phyloP scores from a whole-genome alignment of 1,140 invertebrate species.

The Lepidurus arcticus region DNA sequence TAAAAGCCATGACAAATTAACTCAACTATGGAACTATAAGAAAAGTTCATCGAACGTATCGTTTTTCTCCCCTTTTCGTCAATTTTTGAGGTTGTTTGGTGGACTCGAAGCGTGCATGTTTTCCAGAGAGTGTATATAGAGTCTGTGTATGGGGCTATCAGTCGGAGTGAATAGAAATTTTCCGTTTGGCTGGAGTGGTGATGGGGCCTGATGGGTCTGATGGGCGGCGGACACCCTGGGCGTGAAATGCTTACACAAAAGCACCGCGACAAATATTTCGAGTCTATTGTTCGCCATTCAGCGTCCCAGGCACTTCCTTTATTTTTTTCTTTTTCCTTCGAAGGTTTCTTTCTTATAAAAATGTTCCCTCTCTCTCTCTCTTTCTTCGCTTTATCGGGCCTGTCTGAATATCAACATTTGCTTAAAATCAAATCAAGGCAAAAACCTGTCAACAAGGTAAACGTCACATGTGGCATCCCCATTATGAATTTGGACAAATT shows the following conservation, averaged over 20 bases:
- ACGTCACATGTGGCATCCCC: background rate
- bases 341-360: background rate
- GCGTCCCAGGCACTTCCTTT: conserved; percentile 3
- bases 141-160: background rate
- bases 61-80: background rate
- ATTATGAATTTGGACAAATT: background rate
- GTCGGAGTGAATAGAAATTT: conserved; percentile 6
- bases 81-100: conserved; percentile 4
- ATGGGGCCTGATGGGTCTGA: conserved; percentile 20
- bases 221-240: conserved; percentile 19
- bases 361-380: background rate
- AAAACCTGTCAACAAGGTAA: conserved; percentile 4
- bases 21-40: background rate
- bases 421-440: background rate
- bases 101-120: background rate
- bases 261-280: conserved; percentile 17
- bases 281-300: background rate
- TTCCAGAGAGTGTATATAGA: background rate
- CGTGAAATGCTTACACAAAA: conserved; percentile 22
- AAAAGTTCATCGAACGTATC: background rate
- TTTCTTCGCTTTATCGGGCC: background rate
- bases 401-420: background rate
- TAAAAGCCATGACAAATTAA: background rate
- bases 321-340: background rate
- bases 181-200: conserved; percentile 20